Evolutionary conservation across 1,140 invertebrate genomes (phyloP), one percentile per base, ranked within the genome.

Genomic region (Sarcophaga bullata): DNA sequence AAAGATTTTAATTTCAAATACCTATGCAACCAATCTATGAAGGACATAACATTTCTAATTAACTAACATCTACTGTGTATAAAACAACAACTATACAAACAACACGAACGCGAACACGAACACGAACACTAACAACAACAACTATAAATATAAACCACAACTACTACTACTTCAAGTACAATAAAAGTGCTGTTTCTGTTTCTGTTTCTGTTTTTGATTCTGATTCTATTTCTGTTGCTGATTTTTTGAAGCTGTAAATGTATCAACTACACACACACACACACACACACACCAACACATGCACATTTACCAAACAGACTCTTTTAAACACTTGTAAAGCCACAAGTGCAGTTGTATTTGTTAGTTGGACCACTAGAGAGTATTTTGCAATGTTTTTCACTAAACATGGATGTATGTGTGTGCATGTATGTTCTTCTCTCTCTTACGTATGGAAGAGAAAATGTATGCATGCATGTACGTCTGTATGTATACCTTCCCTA

Each of bases 301-400:
- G 6, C 25, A 37, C 25, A 37, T 37, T 37, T 37, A 37, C 1
- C 25, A 37, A 37, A 37, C 25, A 37, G 15, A 58, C 13, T n/a
- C 54, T n/a, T n/a, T 58, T n/a, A 58, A 58, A 58, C 54, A 13
- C 15, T 58, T n/a, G n/a, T 58, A n/a, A 15, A 58, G 11, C 54
- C 54, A 58, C n/a, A 58, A 58, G 54, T 58, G 54, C n/a, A n/a
- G 54, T 58, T 58, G 54, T 58, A 58, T 58, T 58, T 58, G 54
- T 58, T 58, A 58, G 54, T 58, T 58, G 54, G 54, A 58, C 54
- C 54, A 58, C 54, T 58, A 58, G 54, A 58, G 54, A 58, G 54
- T 58, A 58, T 58, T 58, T 58, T 58, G 25, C 54, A 58, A 58
- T 58, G 54, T 58, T 58, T 58, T 58, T 58, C 52, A 15, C n/a